Evolutionary conservation across 2,797 vertebrate genomes (phyloP), one percentile per base, ranked within the genome.

Genomic region (Coendou prehensilis): DNA sequence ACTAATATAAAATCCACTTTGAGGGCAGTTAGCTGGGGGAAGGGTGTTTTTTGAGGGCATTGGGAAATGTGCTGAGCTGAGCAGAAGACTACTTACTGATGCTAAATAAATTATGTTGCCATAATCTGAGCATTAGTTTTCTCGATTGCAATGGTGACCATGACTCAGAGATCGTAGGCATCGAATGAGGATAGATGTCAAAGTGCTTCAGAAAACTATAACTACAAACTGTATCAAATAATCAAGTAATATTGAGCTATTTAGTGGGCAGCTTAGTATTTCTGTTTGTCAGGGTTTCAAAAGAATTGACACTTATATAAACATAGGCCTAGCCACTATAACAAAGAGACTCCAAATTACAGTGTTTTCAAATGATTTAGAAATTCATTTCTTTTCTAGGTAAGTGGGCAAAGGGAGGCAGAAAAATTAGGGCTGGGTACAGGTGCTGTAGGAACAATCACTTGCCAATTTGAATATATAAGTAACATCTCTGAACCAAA

Each of bases 61-160:
- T 80, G 37, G 17, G 50, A n/a, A 76, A 80, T 69, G 15, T 90
- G n/a, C 57, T 57, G 17, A 41, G 71, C 5, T 85, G 67, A 92
- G 41, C 20, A 2, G 33, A 76, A 88, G 5, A n/a, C 56, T 50
- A 73, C 23, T 85, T 45, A 92, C 50, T 64, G 14, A 87, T 47
- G 15, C 64, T 59, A 47, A 85, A 30, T 15, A 89, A 61, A 61
- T 83, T 37, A 59, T 23, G 54, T 45, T 80, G 47, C 20, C 20
- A 22, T 89, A 79, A 92, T n/a, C 15, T 83, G 33, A 81, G 15
- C 73, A 15, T 76, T 63, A 47, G 18, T 95, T 79, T 94, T 75
- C 33, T 84, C 41, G 30, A 28, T 26, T 87, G 69, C 92, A 94
- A 87, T 79, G 41, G 69, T 86, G 67, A 41, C 9, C 3, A 26